Conservation (phyloP, 2,113 vertebrate genomes). For the Gymnorhina tibicen region DNA sequence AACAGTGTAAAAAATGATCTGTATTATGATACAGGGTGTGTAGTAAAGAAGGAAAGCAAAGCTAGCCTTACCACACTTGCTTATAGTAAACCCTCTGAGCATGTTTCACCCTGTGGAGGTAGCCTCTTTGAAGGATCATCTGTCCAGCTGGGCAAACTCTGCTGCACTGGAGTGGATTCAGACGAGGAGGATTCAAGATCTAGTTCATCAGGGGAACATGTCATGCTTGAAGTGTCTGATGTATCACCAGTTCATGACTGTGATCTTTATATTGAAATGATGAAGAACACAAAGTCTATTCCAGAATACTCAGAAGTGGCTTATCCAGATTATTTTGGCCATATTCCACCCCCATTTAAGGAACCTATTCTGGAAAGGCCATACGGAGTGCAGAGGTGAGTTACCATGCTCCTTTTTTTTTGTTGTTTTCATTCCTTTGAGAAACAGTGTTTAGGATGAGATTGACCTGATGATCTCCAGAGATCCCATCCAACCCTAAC, state of each 20-base stretch:
- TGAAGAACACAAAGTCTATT: conserved; percentile 88
- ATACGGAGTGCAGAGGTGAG: conserved; percentile 96
- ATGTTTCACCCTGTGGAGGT: conserved; percentile 65
- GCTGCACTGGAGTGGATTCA: conserved; percentile 77
- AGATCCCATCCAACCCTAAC: neutral
- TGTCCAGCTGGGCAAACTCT: conserved; percentile 77
- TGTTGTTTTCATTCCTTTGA: neutral
- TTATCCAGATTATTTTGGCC: conserved; percentile 98
- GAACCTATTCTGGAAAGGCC: conserved; percentile 91
- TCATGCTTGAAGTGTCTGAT: conserved; percentile 78
- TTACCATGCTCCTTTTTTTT: neutral
- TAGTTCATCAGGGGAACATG: conserved; percentile 75
- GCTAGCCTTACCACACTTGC: conserved; percentile 22
- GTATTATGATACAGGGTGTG: neutral
- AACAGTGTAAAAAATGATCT: conserved; percentile 50
- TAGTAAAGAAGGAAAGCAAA: conserved; percentile 59
- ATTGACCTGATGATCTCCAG: neutral
- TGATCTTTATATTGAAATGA: conserved; percentile 92
- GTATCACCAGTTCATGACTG: conserved; percentile 88
- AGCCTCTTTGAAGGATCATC: conserved; percentile 73
- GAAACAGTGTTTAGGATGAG: neutral
- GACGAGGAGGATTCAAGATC: conserved; percentile 81
- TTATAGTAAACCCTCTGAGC: conserved; percentile 63
- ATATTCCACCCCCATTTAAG: conserved; percentile 86
- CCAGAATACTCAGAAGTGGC: conserved; percentile 92